A percentile compares a stretch with the other conserved stretches of the same genome.
Evolutionary conservation across 92 coral and sea anemone genomes (phyloP).

Genomic region (Siderastrea siderea): DNA sequence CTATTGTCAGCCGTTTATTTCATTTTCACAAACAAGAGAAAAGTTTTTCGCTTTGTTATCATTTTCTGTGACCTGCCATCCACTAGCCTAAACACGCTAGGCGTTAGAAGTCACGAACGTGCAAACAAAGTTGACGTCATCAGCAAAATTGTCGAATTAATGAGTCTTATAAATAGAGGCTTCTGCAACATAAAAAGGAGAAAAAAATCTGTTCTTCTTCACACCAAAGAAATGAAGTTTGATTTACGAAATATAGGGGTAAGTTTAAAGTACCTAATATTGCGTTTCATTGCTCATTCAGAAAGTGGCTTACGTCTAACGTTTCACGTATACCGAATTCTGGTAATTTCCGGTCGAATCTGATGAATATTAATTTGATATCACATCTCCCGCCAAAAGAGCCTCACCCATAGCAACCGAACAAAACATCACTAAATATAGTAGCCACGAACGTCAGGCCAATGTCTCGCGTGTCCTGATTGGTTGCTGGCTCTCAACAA

Average conservation of each 20-base stretch:
- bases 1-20: not conserved
- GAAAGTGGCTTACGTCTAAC: conserved; percentile 18
- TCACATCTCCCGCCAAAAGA: conserved; percentile 89
- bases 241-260: not conserved
- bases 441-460: conserved; percentile 78
- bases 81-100: not conserved
- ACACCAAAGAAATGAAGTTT: not conserved
- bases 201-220: not conserved
- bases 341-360: conserved; percentile 25
- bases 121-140: not conserved
- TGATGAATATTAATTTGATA: conserved; percentile 18
- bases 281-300: no score
- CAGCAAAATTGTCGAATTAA: not conserved
- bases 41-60: not conserved
- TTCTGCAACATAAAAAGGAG: not conserved
- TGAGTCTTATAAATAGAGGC: not conserved
- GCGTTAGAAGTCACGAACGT: not conserved
- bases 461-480: conserved; percentile 74
- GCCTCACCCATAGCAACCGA: conserved; percentile 81
- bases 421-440: conserved; percentile 76
- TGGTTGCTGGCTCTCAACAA: conserved; percentile 70
- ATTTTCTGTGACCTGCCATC: not conserved
- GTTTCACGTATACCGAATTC: conserved; percentile 35
- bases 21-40: not conserved
- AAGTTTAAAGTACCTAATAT: not conserved